Evolutionary conservation across 2,888 invertebrate genomes (phyloP).

Genomic region (Cynaeus angustus): DNA sequence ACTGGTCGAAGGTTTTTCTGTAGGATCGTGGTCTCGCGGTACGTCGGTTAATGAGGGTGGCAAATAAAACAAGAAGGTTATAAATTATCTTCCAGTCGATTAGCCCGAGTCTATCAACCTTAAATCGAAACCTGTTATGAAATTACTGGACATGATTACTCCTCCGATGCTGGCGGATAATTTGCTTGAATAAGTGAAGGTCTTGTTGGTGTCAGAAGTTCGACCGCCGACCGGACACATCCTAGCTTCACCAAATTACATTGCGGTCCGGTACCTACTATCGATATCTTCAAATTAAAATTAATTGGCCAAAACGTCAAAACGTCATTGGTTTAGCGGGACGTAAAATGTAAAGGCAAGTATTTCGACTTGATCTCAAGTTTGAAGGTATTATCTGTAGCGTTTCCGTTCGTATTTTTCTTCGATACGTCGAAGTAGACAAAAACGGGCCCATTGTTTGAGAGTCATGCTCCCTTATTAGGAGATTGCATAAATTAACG

Average conservation of each 20-base stretch:
- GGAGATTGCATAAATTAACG: conserved; percentile 68
- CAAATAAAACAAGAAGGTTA: conserved; percentile 70
- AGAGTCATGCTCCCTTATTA: conserved; percentile 65
- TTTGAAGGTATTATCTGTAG: conserved; percentile 4
- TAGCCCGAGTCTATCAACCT: conserved; percentile 71
- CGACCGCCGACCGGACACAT: conserved; percentile 43
- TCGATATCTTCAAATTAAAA: conserved; percentile 8
- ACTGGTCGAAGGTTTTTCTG: conserved; percentile 68
- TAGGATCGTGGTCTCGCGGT: conserved; percentile 62
- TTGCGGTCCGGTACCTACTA: conserved; percentile 12
- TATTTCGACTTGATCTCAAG: background rate
- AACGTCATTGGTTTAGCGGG: too few species aligned
- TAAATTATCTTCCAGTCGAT: conserved; percentile 71
- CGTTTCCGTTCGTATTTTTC: conserved; percentile 26
- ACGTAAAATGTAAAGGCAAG: too few species aligned
- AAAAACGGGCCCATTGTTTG: conserved; percentile 64
- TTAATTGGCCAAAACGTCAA: background rate
- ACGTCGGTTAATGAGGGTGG: conserved; percentile 70
- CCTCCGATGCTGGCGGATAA: conserved; percentile 68
- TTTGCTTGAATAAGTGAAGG: conserved; percentile 67
- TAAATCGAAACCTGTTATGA: conserved; percentile 71
- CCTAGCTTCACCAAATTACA: conserved; percentile 37
- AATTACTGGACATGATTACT: conserved; percentile 70
- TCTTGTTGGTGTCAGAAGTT: conserved; percentile 49
- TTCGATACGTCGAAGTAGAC: conserved; percentile 47